Percentiles rank a stretch among this genome's conserved stretches.
Conservation (phyloP, 2,888 invertebrate genomes). For the Ochropacha duplaris region DNA sequence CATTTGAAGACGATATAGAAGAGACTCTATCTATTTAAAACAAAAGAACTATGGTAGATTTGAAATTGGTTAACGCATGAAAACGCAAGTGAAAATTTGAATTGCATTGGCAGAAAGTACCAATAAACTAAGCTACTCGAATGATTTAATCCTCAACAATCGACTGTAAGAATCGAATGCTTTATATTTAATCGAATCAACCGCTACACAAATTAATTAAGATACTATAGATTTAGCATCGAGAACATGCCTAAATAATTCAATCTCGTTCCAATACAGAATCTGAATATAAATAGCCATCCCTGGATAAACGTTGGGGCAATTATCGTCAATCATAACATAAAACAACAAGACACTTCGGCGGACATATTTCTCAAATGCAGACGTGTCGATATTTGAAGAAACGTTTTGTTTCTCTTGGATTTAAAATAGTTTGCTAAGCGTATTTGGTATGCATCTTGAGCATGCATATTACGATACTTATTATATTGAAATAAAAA, state of each 20-base stretch:
- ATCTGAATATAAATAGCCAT: constrained; percentile 4
- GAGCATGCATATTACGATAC: not conserved
- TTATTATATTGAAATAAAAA: no score
- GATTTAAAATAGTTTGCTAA: constrained; percentile 48
- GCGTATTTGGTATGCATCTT: not conserved
- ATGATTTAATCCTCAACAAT: no score
- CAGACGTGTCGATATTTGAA: constrained; percentile 44
- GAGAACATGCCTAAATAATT: constrained; percentile 1
- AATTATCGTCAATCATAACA: constrained; percentile 48
- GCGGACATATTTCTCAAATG: constrained; percentile 30
- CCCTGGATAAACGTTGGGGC: constrained; percentile 15
- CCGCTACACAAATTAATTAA: not conserved
- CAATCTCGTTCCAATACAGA: not conserved
- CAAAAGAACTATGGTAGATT: not conserved
- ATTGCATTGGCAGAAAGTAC: no score
- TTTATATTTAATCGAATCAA: not conserved
- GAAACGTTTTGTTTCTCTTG: constrained; percentile 56
- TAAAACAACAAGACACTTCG: constrained; percentile 37
- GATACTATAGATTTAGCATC: not conserved
- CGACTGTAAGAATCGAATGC: not conserved
- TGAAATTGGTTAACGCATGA: no score
- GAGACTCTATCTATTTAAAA: no score
- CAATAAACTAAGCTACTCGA: no score
- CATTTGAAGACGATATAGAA: not conserved
- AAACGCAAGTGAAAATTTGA: no score